Conservation (phyloP, 2,888 invertebrate species). For the Xestia sexstrigata region DNA sequence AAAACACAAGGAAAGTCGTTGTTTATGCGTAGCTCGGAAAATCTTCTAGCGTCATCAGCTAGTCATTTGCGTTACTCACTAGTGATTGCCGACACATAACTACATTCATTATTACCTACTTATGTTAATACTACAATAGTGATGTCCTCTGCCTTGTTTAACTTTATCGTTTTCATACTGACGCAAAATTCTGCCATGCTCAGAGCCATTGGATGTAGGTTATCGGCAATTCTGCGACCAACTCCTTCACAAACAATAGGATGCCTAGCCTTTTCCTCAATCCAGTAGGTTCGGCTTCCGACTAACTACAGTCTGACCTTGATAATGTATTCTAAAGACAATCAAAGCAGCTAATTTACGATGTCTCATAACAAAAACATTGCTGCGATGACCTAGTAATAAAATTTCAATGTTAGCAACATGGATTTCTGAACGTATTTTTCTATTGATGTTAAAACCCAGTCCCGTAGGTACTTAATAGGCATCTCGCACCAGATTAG, state of each 20-base stretch:
- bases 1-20: slow-evolving; percentile 54
- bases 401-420: slow-evolving; percentile 30
- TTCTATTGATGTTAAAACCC: slow-evolving; percentile 22
- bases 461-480: slow-evolving; percentile 38
- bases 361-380: slow-evolving; percentile 5
- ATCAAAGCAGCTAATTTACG: slow-evolving; percentile 21
- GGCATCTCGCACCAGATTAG: slow-evolving; percentile 56
- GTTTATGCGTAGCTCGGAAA: slow-evolving; percentile 51
- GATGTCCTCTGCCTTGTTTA: slow-evolving; percentile 21
- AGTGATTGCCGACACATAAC: slow-evolving; percentile 26
- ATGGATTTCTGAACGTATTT: slow-evolving; percentile 21
- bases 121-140: slow-evolving; percentile 29
- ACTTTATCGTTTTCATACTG: slow-evolving; percentile 9
- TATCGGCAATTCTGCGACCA: slow-evolving; percentile 8
- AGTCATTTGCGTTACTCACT: slow-evolving; percentile 47
- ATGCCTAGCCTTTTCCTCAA: slow-evolving; percentile 53
- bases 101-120: slow-evolving; percentile 28
- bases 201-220: neutral
- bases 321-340: neutral
- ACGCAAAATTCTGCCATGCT: slow-evolving; percentile 17
- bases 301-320: slow-evolving; percentile 36
- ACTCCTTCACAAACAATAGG: slow-evolving; percentile 43
- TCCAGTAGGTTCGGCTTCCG: slow-evolving; percentile 49
- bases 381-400: neutral
- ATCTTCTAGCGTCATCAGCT: slow-evolving; percentile 48